A percentile compares a stretch with the other conserved stretches of the same genome.
phyloP scores from a whole-genome alignment of 2,888 invertebrate species.

The Sinodicranocentrus sp. region DNA sequence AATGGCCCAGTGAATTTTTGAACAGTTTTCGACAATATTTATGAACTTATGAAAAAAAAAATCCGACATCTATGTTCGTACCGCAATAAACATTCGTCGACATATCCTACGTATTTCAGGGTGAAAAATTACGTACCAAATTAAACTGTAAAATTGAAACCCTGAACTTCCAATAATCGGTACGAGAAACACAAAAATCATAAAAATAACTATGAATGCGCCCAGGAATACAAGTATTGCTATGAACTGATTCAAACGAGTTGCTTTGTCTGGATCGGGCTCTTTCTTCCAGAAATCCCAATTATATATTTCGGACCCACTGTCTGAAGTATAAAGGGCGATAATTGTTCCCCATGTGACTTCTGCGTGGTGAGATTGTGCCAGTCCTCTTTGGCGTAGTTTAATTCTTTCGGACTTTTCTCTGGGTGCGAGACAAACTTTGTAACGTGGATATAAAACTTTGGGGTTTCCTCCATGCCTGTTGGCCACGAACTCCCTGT shows the following conservation, averaged over 20 bases:
- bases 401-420: conserved; percentile 37
- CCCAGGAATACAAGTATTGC: conserved; percentile 14
- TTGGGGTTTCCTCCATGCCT: background rate
- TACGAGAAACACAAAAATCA: conserved; percentile 14
- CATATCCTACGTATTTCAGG: conserved; percentile 37
- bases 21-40: background rate
- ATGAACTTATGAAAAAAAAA: background rate
- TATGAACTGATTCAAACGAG: background rate
- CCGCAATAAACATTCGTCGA: conserved; percentile 31
- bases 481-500: conserved; percentile 26
- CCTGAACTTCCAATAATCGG: conserved; percentile 32
- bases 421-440: conserved; percentile 31
- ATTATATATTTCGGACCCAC: conserved; percentile 27
- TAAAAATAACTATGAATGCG: conserved; percentile 9
- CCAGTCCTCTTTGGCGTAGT: background rate
- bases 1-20: background rate
- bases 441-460: conserved; percentile 42
- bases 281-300: conserved; percentile 22
- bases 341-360: conserved; percentile 34
- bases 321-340: conserved; percentile 33
- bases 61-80: background rate
- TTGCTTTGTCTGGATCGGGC: conserved; percentile 10
- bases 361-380: background rate
- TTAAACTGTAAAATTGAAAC: conserved; percentile 29
- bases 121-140: conserved; percentile 36